Evolutionary conservation across 2,888 invertebrate genomes (phyloP).

Genomic region (Harmothoe impar): DNA sequence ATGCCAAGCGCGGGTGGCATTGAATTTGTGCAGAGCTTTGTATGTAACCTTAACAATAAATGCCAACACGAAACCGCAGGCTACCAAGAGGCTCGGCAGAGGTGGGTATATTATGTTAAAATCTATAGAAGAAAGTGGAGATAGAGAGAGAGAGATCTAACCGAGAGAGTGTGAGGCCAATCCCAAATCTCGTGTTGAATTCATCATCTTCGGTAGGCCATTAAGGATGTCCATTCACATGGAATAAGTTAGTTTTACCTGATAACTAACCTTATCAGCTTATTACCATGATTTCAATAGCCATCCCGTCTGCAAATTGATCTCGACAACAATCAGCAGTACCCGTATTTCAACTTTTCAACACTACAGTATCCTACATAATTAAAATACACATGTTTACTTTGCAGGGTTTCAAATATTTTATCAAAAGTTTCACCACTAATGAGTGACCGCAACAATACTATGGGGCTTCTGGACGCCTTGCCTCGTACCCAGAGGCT

Average conservation of each 20-base stretch:
- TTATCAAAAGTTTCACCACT: neutral
- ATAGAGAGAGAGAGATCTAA: neutral
- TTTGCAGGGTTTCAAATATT: conserved; percentile 20
- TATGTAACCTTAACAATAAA: conserved; percentile 77
- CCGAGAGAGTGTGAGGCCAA: no score
- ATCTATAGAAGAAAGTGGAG: neutral
- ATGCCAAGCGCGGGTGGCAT: conserved; percentile 79
- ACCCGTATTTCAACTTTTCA: no score
- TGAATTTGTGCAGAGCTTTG: conserved; percentile 78
- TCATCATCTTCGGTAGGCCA: no score
- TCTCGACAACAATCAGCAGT: no score
- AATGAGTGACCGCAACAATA: neutral
- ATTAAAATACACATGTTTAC: neutral
- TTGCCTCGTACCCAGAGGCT: neutral
- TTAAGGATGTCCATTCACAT: no score
- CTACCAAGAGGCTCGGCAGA: neutral
- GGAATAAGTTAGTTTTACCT: no score
- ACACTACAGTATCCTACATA: neutral
- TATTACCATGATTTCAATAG: no score
- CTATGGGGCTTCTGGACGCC: neutral
- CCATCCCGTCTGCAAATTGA: no score
- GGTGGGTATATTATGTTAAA: neutral
- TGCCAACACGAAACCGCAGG: conserved; percentile 69
- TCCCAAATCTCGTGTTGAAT: no score
- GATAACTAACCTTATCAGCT: no score